Evolutionary conservation across 2,888 invertebrate genomes (phyloP).

Genomic region (Alviniconcha strummeri): DNA sequence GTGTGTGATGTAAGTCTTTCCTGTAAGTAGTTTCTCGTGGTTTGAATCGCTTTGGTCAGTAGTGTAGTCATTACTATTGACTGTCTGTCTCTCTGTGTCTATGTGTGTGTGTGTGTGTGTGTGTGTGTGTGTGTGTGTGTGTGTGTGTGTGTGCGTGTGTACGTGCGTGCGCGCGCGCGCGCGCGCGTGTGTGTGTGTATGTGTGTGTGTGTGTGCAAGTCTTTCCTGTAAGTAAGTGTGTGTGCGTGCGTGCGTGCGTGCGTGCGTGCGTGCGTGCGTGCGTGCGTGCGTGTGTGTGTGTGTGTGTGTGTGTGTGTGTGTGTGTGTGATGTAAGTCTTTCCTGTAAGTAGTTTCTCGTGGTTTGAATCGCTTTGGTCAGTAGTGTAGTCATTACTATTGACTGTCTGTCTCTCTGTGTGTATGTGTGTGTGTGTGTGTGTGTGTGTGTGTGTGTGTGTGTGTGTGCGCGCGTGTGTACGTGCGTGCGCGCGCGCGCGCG

Average conservation of each 20-base stretch:
- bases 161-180: not conserved
- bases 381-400: too few species aligned
- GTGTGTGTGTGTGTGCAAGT: not conserved
- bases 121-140: constrained; percentile 20
- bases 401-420: not conserved
- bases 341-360: not conserved
- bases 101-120: constrained; percentile 5
- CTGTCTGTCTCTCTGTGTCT: not conserved
- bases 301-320: not conserved
- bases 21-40: not conserved
- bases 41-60: too few species aligned
- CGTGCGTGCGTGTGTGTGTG: not conserved
- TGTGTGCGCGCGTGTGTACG: not conserved
- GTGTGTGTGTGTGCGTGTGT: constrained; percentile 11
- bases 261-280: not conserved
- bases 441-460: constrained; percentile 18
- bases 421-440: constrained; percentile 12
- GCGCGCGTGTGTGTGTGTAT: not conserved
- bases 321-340: not conserved
- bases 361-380: too few species aligned
- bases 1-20: not conserved
- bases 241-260: not conserved
- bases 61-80: too few species aligned
- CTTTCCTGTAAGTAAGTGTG: too few species aligned
- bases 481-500: too few species aligned